A percentile compares a stretch with the other conserved stretches of the same genome.
Conservation (phyloP, 2,113 vertebrate species). For the Cyanoliseus patagonus region DNA sequence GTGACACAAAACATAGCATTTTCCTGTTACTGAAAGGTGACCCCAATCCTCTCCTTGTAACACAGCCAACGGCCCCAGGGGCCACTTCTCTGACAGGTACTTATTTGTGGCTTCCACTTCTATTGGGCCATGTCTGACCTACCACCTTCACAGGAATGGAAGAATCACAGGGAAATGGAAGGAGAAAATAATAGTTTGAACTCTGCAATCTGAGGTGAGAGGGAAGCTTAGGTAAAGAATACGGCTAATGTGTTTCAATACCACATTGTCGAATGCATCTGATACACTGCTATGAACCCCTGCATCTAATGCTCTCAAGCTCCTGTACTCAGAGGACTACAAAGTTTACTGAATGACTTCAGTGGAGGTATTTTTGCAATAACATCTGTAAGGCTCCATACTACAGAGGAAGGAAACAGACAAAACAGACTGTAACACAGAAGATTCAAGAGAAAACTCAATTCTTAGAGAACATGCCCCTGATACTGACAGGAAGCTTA, state of each 20-base stretch:
- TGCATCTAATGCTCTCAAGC: background rate
- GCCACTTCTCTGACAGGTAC: background rate
- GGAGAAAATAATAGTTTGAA: background rate
- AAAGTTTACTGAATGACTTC: background rate
- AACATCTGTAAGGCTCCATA: background rate
- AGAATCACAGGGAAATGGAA: background rate
- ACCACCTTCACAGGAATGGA: background rate
- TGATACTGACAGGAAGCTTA: background rate
- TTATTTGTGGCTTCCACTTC: background rate
- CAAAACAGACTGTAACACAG: background rate
- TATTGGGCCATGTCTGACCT: background rate
- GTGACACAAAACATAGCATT: background rate
- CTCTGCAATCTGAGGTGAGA: background rate
- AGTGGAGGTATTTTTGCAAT: background rate
- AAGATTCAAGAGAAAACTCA: background rate
- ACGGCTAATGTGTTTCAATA: background rate
- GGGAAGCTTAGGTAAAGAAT: background rate
- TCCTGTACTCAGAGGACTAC: background rate
- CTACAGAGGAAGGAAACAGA: background rate
- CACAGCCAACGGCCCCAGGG: background rate
- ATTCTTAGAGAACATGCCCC: background rate
- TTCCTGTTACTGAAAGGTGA: background rate
- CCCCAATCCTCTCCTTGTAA: background rate
- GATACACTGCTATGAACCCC: background rate
- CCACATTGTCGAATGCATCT: background rate